A percentile compares a stretch with the other conserved stretches of the same genome.
These are phyloP conservation scores for Lissonota sp. DNA, from an alignment of 2,888 invertebrate species.

Conservation along the genomic window DNA sequence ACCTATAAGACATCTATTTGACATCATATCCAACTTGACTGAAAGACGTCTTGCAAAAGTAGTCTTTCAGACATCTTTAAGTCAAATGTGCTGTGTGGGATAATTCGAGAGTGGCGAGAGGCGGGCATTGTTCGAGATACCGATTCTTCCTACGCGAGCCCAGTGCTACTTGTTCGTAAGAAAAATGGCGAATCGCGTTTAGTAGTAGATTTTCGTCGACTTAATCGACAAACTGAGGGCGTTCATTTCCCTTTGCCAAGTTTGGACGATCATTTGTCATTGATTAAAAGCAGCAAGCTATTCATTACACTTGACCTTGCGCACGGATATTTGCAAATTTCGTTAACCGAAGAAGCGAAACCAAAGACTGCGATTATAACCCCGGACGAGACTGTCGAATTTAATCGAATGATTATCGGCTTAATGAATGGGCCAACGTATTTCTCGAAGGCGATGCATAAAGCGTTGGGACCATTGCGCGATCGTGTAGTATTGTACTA, in stretches of 20 bases:
- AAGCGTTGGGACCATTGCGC: slow-evolving; percentile 10
- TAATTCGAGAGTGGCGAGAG: slow-evolving; percentile 37
- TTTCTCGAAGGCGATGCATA: slow-evolving; percentile 19
- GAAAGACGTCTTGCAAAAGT: too few relatives aligned
- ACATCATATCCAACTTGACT: too few relatives aligned
- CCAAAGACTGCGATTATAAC: slow-evolving; percentile 47
- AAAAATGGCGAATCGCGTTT: slow-evolving; percentile 31
- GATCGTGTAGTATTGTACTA: slow-evolving; percentile 26
- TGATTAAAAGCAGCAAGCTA: not conserved
- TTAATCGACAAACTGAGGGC: slow-evolving; percentile 30
- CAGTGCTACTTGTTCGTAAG: slow-evolving; percentile 21
- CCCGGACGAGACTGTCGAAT: slow-evolving; percentile 26
- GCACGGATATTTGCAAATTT: slow-evolving; percentile 54
- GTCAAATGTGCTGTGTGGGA: too few relatives aligned
- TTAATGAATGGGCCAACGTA: slow-evolving; percentile 28
- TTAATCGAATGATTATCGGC: slow-evolving; percentile 13
- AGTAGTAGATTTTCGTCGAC: slow-evolving; percentile 35
- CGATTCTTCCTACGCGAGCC: slow-evolving; percentile 35
- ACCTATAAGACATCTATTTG: too few relatives aligned
- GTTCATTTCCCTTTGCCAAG: slow-evolving; percentile 48
- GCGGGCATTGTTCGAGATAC: slow-evolving; percentile 41
- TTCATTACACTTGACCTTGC: slow-evolving; percentile 50
- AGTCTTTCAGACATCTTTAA: too few relatives aligned
- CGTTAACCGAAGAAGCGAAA: slow-evolving; percentile 23
- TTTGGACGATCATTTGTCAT: slow-evolving; percentile 37